Percentiles rank a stretch among this genome's conserved stretches.
phyloP scores from a whole-genome alignment of 2,888 invertebrate genomes.

The Tiliacea citrago region DNA sequence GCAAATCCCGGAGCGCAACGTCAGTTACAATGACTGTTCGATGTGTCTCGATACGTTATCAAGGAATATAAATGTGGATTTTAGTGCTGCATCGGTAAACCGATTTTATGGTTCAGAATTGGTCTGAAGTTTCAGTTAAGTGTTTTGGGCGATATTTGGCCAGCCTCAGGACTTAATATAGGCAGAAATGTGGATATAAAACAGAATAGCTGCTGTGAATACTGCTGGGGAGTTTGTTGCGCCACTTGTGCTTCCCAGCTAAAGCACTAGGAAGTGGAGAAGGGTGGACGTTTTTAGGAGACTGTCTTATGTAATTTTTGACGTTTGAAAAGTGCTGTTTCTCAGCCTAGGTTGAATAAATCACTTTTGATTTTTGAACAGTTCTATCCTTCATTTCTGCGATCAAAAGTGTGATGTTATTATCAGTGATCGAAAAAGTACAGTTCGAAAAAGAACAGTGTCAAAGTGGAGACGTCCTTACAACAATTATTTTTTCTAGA shows the following conservation, averaged over 20 bases:
- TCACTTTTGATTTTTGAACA: not conserved
- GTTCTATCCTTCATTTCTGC: not conserved
- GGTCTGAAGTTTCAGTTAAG: not conserved
- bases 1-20: conserved; percentile 43
- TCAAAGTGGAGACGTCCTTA: no score
- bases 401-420: not conserved
- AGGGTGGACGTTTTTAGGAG: no score
- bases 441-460: no score
- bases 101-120: conserved; percentile 1
- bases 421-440: no score
- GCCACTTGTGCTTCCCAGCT: no score
- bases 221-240: no score
- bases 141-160: not conserved
- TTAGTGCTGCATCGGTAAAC: conserved; percentile 12
- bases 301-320: no score
- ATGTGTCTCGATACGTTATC: conserved; percentile 41
- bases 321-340: no score
- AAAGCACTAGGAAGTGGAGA: no score
- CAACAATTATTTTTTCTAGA: no score
- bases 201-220: not conserved
- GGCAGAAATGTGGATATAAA: not conserved
- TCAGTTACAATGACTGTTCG: conserved; percentile 42
- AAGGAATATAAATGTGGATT: conserved; percentile 37
- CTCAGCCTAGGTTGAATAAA: no score
- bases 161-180: not conserved